Conservation (phyloP, 2,797 vertebrate species). For the Sphaeramia orbicularis region DNA sequence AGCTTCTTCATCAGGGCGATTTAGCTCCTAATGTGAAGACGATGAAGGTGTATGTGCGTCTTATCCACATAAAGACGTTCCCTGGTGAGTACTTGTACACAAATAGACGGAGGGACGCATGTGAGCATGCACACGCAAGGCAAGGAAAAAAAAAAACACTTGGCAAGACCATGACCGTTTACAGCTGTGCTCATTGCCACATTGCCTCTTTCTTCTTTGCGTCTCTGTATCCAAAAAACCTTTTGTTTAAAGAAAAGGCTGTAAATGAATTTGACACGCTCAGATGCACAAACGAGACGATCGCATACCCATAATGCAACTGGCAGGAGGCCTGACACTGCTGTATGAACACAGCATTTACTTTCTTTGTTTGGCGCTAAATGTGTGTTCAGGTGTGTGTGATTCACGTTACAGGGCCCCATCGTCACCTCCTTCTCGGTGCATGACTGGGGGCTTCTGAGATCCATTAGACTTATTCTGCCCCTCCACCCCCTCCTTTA, state of each 20-base stretch:
- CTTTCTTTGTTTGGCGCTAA: slow-evolving; percentile 44
- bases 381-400: slow-evolving; percentile 40
- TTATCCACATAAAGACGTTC: slow-evolving; percentile 87
- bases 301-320: slow-evolving; percentile 43
- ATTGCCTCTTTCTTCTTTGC: slow-evolving; percentile 2
- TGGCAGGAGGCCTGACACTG: slow-evolving; percentile 44
- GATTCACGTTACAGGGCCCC: slow-evolving; percentile 69
- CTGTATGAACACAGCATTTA: slow-evolving; percentile 42
- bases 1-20: slow-evolving; percentile 75
- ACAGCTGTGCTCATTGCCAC: not conserved
- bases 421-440: slow-evolving; percentile 91
- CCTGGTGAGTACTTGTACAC: slow-evolving; percentile 44
- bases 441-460: slow-evolving; percentile 97
- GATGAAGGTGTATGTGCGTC: slow-evolving; percentile 43
- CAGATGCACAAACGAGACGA: slow-evolving; percentile 50
- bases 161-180: not conserved
- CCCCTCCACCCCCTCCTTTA: slow-evolving; percentile 1
- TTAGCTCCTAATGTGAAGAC: slow-evolving; percentile 65
- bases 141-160: not conserved
- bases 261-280: slow-evolving; percentile 50
- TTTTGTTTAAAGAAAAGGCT: slow-evolving; percentile 32
- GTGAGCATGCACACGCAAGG: slow-evolving; percentile 45
- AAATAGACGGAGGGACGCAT: slow-evolving; percentile 33
- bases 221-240: slow-evolving; percentile 12
- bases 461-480: slow-evolving; percentile 90